These are phyloP conservation scores for Setophaga kirtlandii DNA, from an alignment of 2,113 vertebrate genomes.

Conservation along the genomic window DNA sequence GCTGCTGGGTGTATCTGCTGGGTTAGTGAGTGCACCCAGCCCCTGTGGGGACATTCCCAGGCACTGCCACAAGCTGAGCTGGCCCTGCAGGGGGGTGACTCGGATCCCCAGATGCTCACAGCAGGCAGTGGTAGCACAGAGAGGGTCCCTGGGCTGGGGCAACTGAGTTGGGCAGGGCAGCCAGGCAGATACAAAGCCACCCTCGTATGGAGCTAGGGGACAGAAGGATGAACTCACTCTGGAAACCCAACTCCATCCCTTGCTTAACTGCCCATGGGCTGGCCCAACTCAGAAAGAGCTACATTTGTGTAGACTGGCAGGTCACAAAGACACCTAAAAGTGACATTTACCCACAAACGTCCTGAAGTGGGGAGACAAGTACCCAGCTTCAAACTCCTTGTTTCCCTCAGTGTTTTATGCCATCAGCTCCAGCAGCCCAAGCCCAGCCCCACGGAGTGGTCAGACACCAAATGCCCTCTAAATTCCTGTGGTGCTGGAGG, in stretches of 20 bases:
- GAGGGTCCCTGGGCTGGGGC: not conserved
- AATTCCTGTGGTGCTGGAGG: not conserved
- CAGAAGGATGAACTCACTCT: not conserved
- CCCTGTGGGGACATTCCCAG: not conserved
- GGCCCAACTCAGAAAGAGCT: not conserved
- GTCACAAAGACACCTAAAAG: not conserved
- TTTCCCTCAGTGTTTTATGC: not conserved
- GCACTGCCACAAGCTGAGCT: not conserved
- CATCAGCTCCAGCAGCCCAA: not conserved
- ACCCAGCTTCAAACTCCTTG: not conserved
- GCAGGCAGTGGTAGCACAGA: not conserved
- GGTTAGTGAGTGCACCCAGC: not conserved
- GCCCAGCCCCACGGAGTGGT: not conserved
- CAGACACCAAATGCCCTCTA: not conserved
- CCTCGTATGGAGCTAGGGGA: rapidly evolving
- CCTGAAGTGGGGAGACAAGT: rapidly evolving
- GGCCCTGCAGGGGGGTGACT: not conserved
- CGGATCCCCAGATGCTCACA: not conserved
- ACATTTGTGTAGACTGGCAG: not conserved
- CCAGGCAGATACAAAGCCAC: not conserved
- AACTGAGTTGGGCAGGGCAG: not conserved
- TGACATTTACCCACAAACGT: not conserved
- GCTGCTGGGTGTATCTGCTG: not conserved
- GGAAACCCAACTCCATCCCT: not conserved
- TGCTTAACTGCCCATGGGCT: not conserved